Evolutionary conservation across 2,888 invertebrate genomes (phyloP), one percentile per base, ranked within the genome.

Genomic region (Lysandra bellargus): DNA sequence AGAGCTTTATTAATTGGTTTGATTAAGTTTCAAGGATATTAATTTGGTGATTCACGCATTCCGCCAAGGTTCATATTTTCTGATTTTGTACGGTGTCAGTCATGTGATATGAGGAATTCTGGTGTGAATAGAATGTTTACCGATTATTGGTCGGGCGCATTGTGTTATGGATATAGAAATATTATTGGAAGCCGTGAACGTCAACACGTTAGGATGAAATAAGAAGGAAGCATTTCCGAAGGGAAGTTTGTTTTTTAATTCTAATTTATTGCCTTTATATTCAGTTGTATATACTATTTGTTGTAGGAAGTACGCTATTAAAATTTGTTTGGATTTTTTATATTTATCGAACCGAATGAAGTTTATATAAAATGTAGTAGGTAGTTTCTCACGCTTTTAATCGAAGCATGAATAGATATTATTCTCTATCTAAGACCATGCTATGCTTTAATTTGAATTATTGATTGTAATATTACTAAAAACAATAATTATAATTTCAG

Each of bases 21-120:
- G 93, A 94, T 94, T 92, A 90, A 89, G 93, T 94, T 94, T 93
- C 92, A 93, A 94, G 94, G 91, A 92, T 93, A 93, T 93, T 94
- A 94, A 93, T 93, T 90, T 88, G 88, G 89, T 90, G 89, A 93
- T 92, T 93, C 93, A 92, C 90, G 89, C 89, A 83, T 87, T 89
- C 87, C 89, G 90, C 90, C 90, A 90, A 89, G 89, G 89, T 90
- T 92, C 91, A 93, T 94, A 94, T 91, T 89, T 93, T 90, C 85
- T 88, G 89, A 94, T 93, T 94, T 88, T 88, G 82, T 90, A 92
- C 90, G 93, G 89, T 90, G 87, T 84, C 87, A 84, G 82, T 84
- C 84, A 84, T 87, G 84, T 88, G 87, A 90, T 88, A 87, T 88
- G 88, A 87, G 87, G 87, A 86, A 86, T 89, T 89, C 87, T 80